Evolutionary conservation across 2,113 vertebrate genomes (phyloP).

Genomic region (Narcine bancroftii): DNA sequence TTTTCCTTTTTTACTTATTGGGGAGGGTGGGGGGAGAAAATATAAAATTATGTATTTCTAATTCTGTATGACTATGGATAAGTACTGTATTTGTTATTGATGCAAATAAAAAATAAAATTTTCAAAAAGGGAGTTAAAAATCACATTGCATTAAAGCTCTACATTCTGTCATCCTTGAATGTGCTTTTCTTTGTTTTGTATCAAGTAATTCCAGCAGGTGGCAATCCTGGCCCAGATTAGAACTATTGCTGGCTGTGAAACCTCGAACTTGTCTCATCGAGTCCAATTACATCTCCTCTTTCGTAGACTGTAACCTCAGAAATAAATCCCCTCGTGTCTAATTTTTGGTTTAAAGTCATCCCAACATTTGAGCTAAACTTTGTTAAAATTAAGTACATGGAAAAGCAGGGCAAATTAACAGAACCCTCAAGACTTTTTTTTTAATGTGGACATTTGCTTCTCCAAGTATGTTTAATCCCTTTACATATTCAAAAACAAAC

Average conservation of each 20-base stretch:
- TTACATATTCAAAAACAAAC: neutral
- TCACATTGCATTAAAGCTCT: neutral
- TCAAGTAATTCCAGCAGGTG: neutral
- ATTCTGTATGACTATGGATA: too few relatives aligned
- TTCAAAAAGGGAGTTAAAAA: neutral
- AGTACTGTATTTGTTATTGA: too few relatives aligned
- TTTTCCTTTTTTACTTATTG: too few relatives aligned
- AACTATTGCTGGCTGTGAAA: neutral
- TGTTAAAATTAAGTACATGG: neutral
- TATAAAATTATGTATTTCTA: too few relatives aligned
- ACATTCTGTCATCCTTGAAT: neutral
- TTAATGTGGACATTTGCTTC: too few relatives aligned
- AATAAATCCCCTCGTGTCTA: neutral
- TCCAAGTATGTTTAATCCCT: neutral
- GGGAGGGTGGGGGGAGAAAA: too few relatives aligned
- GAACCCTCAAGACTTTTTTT: too few relatives aligned
- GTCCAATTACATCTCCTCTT: neutral
- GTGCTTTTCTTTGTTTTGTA: neutral
- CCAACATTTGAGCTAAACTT: neutral
- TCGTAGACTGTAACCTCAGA: neutral
- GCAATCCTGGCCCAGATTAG: neutral
- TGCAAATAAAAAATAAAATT: too few relatives aligned
- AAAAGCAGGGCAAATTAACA: neutral
- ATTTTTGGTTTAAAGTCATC: neutral
- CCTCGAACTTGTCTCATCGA: too few relatives aligned